Base-by-base conservation (phyloP, 2,888 invertebrate genomes). In the Epistrophella euchroma region DNA sequence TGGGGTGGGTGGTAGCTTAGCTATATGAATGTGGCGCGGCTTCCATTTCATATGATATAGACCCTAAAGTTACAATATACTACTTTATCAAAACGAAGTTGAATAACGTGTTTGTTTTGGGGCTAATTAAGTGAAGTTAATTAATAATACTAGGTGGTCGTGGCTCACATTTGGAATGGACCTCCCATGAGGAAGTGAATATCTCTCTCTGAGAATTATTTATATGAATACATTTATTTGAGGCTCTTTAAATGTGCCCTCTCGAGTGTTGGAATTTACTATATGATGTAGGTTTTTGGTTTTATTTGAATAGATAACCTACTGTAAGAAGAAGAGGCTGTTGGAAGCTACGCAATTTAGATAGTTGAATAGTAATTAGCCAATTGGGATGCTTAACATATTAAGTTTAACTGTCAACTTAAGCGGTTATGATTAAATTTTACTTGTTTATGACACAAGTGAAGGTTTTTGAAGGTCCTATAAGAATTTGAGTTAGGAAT, bases 71-170 rank as follows among this genome's bases (percentile, higher is more conserved):
- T 19, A n/a, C n/a, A n/a, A n/a, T n/a, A 58, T 19, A 17, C 35
- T n/a, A 10, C 19, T 11, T 78, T 43, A 79, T 73, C 56, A 75
- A 84, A 80, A 76, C 37, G 80, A 75, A 75, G 58, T 74, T 64
- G 70, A 45, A 43, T 74, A 78, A 84, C 35, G 70, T 84, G 75
- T 84, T 79, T 84, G 80, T 50, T 60, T 74, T 84, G 66, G 80
- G 56, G 70, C 75, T 84, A 84, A 84, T 84, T 84, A 80, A 80
- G 84, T 71, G 71, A 71, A 80, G 71, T 80, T 76, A 85, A 85
- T 85, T 85, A 80, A 80, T 76, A 80, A 85, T 55, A 43, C 43
- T 47, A 82, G 66, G 82, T 73, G 68, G 40, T 40, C 40, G 60
- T 35, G 40, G 37, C 52, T 45, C 45, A 35, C 4, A 52, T 52